phyloP scores from a whole-genome alignment of 2,113 vertebrate genomes.

The Pomatostomus ruficeps region DNA sequence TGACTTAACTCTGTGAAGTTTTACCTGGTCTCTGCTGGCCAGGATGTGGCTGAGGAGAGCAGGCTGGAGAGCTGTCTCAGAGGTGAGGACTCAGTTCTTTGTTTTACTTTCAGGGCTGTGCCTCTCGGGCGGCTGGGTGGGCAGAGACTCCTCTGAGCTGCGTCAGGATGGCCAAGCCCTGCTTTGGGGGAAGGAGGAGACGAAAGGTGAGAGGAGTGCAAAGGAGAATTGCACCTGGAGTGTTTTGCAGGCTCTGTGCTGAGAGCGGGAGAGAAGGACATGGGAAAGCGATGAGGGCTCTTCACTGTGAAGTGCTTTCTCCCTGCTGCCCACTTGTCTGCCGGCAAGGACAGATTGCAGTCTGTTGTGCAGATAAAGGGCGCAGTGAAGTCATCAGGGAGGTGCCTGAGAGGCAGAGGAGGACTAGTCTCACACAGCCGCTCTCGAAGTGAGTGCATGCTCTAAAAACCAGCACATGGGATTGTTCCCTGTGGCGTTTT shows the following conservation, averaged over 20 bases:
- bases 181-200: background rate
- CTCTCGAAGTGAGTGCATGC: background rate
- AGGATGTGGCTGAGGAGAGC: background rate
- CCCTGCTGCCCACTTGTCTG: background rate
- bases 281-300: background rate
- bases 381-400: background rate
- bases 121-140: background rate
- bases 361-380: background rate
- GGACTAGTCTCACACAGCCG: background rate
- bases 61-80: background rate
- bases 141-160: background rate
- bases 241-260: background rate
- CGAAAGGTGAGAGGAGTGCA: background rate
- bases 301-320: background rate
- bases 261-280: background rate
- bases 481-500: background rate
- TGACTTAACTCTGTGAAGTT: background rate
- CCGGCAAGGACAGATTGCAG: background rate
- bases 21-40: background rate
- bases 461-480: background rate
- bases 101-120: background rate
- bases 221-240: background rate
- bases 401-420: background rate
- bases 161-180: accelerated
- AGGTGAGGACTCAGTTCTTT: background rate